phyloP scores from a whole-genome alignment of 35 echinoderm and acorn worm genomes.

The Stichopus chloronotus region DNA sequence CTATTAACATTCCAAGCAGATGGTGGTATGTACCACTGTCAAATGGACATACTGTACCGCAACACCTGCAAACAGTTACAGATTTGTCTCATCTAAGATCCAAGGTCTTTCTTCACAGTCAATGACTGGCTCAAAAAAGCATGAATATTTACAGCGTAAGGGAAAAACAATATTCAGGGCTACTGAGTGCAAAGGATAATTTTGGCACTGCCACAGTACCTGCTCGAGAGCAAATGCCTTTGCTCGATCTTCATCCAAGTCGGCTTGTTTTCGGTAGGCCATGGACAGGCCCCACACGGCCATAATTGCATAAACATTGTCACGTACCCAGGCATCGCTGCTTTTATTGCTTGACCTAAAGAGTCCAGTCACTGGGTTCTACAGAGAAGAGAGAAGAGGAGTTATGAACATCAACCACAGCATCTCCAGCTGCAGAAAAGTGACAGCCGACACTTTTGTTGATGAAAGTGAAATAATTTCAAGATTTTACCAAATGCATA shows the following conservation, averaged over 20 bases:
- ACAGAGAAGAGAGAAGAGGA: not conserved
- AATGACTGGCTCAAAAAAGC: too few relatives aligned
- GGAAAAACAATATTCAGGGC: too few relatives aligned
- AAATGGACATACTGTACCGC: too few relatives aligned
- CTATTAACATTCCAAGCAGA: not conserved
- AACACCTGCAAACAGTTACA: too few relatives aligned
- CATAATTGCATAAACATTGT: constrained; percentile 96
- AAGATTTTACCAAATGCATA: too few relatives aligned
- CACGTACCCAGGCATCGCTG: constrained; percentile 95
- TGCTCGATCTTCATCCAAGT: constrained; percentile 94
- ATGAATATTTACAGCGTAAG: too few relatives aligned
- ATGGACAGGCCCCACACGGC: constrained; percentile 91
- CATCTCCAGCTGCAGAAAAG: too few relatives aligned
- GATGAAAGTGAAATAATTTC: not conserved
- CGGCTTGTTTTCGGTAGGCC: constrained; percentile 94
- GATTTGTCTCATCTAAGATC: too few relatives aligned
- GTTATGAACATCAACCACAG: not conserved
- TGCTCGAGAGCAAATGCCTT: constrained; percentile 96
- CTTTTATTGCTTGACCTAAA: constrained; percentile 69
- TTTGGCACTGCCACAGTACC: constrained; percentile 31
- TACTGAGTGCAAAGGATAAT: too few relatives aligned
- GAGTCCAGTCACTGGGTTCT: constrained; percentile 91
- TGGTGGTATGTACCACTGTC: not conserved
- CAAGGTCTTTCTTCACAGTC: too few relatives aligned
- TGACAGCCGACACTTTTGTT: too few relatives aligned